Conservation (phyloP, 2,888 invertebrate species). For the Podabrus alpinus region DNA sequence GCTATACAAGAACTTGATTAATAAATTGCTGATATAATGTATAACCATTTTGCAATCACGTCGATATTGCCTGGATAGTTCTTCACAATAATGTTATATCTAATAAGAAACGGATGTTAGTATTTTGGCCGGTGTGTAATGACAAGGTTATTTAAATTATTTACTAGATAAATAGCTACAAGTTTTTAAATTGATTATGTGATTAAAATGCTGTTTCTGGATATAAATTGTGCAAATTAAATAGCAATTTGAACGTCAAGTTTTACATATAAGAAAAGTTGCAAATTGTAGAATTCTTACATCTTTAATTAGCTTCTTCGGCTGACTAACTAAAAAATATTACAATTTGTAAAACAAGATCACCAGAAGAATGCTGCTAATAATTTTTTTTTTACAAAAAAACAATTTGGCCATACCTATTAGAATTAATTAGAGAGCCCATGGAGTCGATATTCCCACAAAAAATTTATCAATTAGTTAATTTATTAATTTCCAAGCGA, state of each 20-base stretch:
- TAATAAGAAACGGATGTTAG: slow-evolving; percentile 23
- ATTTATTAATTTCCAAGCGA: neutral
- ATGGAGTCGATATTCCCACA: neutral
- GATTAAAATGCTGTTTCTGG: slow-evolving; percentile 28
- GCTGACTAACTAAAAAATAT: neutral
- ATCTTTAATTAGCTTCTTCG: slow-evolving; percentile 8
- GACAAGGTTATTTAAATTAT: slow-evolving; percentile 18
- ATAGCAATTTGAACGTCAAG: slow-evolving; percentile 35
- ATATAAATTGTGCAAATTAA: slow-evolving; percentile 37
- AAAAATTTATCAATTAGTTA: neutral
- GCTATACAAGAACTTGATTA: too few relatives aligned
- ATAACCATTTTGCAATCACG: too few relatives aligned
- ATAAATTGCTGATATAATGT: too few relatives aligned
- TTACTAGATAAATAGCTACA: slow-evolving; percentile 22
- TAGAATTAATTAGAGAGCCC: neutral
- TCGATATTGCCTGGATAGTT: neutral
- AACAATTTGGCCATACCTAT: too few relatives aligned
- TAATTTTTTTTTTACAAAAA: neutral
- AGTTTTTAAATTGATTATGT: slow-evolving; percentile 25
- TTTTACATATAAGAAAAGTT: slow-evolving; percentile 18
- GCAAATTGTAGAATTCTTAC: slow-evolving; percentile 10
- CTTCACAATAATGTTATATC: neutral
- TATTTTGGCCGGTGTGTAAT: slow-evolving; percentile 7
- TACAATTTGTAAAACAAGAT: slow-evolving; percentile 1
- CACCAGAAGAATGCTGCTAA: neutral